These are phyloP conservation scores for Nemotelus nigrinus DNA, from an alignment of 2,888 invertebrate species.

Conservation along the genomic window DNA sequence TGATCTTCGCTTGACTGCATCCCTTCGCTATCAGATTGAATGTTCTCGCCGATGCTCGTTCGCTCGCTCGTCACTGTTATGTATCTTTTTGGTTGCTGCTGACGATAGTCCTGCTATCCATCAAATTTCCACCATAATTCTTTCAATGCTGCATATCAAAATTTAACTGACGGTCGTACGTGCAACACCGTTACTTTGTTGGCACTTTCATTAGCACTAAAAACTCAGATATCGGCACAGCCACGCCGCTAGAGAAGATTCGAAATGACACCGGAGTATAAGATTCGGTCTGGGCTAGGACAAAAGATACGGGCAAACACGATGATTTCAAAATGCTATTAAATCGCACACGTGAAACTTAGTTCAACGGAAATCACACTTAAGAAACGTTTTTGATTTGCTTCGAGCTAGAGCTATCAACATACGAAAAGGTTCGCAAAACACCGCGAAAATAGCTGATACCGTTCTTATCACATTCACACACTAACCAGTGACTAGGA, in stretches of 20 bases:
- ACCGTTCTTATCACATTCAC: too few species aligned
- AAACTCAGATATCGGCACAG: background rate
- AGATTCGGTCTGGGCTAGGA: too few species aligned
- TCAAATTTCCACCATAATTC: slow-evolving; percentile 21
- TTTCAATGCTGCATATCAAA: background rate
- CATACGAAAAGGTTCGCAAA: background rate
- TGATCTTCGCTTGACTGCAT: slow-evolving; percentile 16
- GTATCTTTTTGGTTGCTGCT: background rate
- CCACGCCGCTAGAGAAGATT: background rate
- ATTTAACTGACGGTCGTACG: background rate
- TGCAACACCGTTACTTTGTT: background rate
- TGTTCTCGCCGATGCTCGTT: background rate
- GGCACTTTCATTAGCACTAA: slow-evolving; percentile 27
- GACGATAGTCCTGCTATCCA: slow-evolving; percentile 16
- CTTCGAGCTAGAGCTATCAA: too few species aligned
- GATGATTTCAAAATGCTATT: too few species aligned
- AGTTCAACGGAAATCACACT: too few species aligned
- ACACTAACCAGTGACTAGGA: background rate
- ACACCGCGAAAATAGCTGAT: background rate
- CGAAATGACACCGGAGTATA: too few species aligned
- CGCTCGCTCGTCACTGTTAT: background rate
- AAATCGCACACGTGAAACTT: too few species aligned
- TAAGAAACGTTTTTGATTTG: too few species aligned
- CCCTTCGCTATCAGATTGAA: slow-evolving; percentile 17
- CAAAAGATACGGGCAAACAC: too few species aligned